Percentiles rank a stretch among this genome's conserved stretches.
Evolutionary conservation across 2,797 vertebrate genomes (phyloP).

Genomic region (Sternarchorhynchus goeldii): DNA sequence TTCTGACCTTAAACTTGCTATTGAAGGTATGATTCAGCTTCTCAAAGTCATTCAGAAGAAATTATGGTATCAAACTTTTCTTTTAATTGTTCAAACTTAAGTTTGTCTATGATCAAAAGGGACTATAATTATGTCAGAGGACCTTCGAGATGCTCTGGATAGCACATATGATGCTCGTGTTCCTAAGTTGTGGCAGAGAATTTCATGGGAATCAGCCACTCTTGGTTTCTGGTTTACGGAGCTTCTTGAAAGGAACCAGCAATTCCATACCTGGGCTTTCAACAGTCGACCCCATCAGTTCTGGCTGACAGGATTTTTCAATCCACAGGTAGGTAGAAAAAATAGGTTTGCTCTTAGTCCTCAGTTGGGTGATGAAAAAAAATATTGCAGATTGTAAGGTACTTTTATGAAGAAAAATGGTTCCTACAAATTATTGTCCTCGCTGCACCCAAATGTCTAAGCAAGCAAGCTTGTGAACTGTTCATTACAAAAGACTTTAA

Average conservation of each 20-base stretch:
- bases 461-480: too few species aligned
- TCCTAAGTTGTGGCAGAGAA: slow-evolving; percentile 79
- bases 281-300: slow-evolving; percentile 79
- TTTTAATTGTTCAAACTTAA: slow-evolving; percentile 5
- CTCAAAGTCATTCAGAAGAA: background rate
- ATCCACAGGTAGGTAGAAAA: slow-evolving; percentile 77
- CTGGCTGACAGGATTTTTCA: slow-evolving; percentile 88
- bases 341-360: background rate
- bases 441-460: too few species aligned
- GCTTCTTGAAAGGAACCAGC: slow-evolving; percentile 83
- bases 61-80: background rate
- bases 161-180: slow-evolving; percentile 81
- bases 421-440: background rate
- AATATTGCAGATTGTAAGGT: too few species aligned
- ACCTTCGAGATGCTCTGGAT: slow-evolving; percentile 81
- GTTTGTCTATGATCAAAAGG: slow-evolving; percentile 60
- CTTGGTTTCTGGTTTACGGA: slow-evolving; percentile 89
- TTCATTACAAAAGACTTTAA: too few species aligned
- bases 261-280: slow-evolving; percentile 79
- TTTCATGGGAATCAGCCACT: slow-evolving; percentile 83
- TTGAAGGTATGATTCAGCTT: slow-evolving; percentile 74
- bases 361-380: too few species aligned
- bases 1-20: slow-evolving; percentile 81
- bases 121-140: slow-evolving; percentile 86
- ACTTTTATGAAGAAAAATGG: background rate